Percentiles rank a stretch among this genome's conserved stretches.
phyloP scores from a whole-genome alignment of 2,113 vertebrate genomes.

The Apus apus region DNA sequence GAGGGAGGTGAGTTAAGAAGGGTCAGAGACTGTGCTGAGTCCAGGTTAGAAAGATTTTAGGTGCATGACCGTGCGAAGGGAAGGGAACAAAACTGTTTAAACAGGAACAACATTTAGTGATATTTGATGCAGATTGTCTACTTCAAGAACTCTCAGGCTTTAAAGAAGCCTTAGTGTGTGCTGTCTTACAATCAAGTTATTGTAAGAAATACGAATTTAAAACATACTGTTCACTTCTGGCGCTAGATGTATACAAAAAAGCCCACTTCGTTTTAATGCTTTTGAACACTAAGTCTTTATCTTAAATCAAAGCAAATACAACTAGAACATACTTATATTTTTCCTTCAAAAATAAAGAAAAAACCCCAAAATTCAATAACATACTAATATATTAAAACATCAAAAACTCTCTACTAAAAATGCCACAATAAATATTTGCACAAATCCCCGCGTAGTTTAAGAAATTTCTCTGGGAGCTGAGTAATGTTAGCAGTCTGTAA shows the following conservation, averaged over 20 bases:
- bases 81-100: background rate
- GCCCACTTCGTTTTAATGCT: background rate
- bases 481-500: background rate
- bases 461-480: background rate
- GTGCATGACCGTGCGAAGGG: background rate
- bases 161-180: background rate
- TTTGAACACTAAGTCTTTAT: background rate
- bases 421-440: background rate
- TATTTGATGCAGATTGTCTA: background rate
- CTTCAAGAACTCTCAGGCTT: background rate
- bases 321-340: background rate
- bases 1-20: background rate
- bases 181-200: background rate
- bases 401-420: background rate
- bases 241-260: background rate
- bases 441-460: background rate
- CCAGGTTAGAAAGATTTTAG: background rate
- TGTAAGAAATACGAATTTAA: background rate
- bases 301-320: background rate
- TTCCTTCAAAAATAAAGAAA: background rate
- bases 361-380: background rate
- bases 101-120: background rate
- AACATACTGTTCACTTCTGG: background rate
- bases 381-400: background rate
- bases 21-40: background rate